Conservation (phyloP, 1,140 invertebrate genomes). For the Sitophilus oryzae region DNA sequence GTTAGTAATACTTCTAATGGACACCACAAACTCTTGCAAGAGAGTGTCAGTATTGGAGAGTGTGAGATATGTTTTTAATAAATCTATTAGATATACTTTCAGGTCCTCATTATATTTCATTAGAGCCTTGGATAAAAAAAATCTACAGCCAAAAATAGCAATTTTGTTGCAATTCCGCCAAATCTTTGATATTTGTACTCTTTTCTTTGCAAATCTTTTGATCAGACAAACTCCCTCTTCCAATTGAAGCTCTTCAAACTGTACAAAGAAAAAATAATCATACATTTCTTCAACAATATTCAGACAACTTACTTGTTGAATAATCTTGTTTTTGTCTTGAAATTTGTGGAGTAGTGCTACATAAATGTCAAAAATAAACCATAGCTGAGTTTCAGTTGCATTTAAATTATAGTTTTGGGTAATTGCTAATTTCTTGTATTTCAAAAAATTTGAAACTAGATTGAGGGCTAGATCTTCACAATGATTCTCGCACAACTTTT, state of each 20-base stretch:
- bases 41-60: constrained; percentile 23
- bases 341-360: constrained; percentile 39
- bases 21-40: constrained; percentile 26
- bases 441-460: constrained; percentile 40
- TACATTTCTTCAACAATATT: neutral
- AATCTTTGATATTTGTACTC: constrained; percentile 40
- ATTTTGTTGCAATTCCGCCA: constrained; percentile 38
- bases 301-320: constrained; percentile 34
- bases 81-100: constrained; percentile 27
- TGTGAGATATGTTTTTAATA: constrained; percentile 30
- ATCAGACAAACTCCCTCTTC: constrained; percentile 38
- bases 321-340: constrained; percentile 33
- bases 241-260: constrained; percentile 38
- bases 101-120: constrained; percentile 36
- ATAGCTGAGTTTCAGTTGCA: constrained; percentile 39
- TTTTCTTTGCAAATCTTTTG: constrained; percentile 39
- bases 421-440: constrained; percentile 36
- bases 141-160: constrained; percentile 35
- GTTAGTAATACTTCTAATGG: constrained; percentile 37
- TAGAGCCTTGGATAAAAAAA: constrained; percentile 37
- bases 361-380: constrained; percentile 43
- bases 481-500: constrained; percentile 42
- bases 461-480: constrained; percentile 43
- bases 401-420: constrained; percentile 36
- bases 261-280: constrained; percentile 19